Conservation (phyloP, 35 echinoderm and acorn worm genomes). For the Apostichopus parvimensis region DNA sequence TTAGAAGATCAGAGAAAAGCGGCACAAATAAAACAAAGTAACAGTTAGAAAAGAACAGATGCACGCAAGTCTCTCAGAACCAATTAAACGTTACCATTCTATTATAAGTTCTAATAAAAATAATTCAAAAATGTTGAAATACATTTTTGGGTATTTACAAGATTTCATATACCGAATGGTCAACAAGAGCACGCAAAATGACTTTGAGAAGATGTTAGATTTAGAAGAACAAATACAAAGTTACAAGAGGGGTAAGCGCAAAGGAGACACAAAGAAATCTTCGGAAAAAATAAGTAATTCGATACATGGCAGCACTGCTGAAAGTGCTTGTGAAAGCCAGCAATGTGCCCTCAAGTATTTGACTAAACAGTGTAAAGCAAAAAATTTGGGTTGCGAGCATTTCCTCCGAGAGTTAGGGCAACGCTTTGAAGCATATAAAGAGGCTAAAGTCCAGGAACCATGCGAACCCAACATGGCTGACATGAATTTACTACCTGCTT, state of each 20-base stretch:
- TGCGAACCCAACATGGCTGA: not conserved
- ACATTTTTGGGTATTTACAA: slow-evolving; percentile 40
- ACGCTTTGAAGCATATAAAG: slow-evolving; percentile 3
- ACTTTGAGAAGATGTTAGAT: not conserved
- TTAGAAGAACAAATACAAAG: not conserved
- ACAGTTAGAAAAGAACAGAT: slow-evolving; percentile 11
- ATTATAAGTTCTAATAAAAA: not conserved
- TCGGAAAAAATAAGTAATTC: not conserved
- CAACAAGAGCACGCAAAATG: not conserved
- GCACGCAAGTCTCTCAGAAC: not conserved
- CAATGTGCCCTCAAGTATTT: not conserved
- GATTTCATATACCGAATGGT: slow-evolving; percentile 22
- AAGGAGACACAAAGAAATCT: not conserved
- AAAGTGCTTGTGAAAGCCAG: not conserved
- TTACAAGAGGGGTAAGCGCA: not conserved
- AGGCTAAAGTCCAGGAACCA: not conserved
- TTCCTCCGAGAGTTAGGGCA: slow-evolving; percentile 40
- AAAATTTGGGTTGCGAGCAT: slow-evolving; percentile 46
- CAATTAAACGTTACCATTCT: slow-evolving; percentile 11
- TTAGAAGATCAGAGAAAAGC: slow-evolving; percentile 35
- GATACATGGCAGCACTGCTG: not conserved
- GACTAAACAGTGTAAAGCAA: not conserved
- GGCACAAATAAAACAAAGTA: not conserved
- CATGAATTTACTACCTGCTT: not conserved
- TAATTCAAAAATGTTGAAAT: not conserved